A percentile compares a stretch with the other conserved stretches of the same genome.
These are phyloP conservation scores for Ancistrus triradiatus DNA, from an alignment of 2,113 vertebrate genomes.

Conservation along the genomic window DNA sequence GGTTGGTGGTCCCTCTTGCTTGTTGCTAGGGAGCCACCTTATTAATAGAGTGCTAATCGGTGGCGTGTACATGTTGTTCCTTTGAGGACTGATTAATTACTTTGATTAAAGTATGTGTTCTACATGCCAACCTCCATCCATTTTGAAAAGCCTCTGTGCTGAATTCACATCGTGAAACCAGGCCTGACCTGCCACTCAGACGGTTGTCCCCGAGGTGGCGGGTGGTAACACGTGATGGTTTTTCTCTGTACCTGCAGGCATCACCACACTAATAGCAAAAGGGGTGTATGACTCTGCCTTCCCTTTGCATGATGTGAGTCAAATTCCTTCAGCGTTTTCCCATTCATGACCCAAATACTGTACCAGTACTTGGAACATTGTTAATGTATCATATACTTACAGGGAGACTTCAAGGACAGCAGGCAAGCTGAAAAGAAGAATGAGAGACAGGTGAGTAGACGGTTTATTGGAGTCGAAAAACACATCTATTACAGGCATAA, in stretches of 20 bases:
- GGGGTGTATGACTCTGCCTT: conserved; percentile 90
- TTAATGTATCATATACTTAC: conserved; percentile 4
- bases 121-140: conserved; percentile 38
- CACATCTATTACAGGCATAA: neutral
- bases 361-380: neutral
- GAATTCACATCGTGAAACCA: conserved; percentile 23
- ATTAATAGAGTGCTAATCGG: conserved; percentile 55
- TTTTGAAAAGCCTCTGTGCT: conserved; percentile 20
- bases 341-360: conserved; percentile 15
- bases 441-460: conserved; percentile 66
- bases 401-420: conserved; percentile 66
- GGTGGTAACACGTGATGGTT: neutral
- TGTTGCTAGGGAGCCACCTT: conserved; percentile 47
- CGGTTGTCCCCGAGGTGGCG: neutral
- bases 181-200: conserved; percentile 25
- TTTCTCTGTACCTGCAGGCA: conserved; percentile 67
- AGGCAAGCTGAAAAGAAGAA: conserved; percentile 60
- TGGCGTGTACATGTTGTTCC: conserved; percentile 31
- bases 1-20: conserved; percentile 38
- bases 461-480: neutral
- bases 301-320: conserved; percentile 91
- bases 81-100: conserved; percentile 53
- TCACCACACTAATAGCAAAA: conserved; percentile 89
- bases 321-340: conserved; percentile 4
- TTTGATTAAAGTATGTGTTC: conserved; percentile 51